Base-by-base conservation (phyloP, 2,113 vertebrate genomes). In the Ailuropoda melanoleuca region DNA sequence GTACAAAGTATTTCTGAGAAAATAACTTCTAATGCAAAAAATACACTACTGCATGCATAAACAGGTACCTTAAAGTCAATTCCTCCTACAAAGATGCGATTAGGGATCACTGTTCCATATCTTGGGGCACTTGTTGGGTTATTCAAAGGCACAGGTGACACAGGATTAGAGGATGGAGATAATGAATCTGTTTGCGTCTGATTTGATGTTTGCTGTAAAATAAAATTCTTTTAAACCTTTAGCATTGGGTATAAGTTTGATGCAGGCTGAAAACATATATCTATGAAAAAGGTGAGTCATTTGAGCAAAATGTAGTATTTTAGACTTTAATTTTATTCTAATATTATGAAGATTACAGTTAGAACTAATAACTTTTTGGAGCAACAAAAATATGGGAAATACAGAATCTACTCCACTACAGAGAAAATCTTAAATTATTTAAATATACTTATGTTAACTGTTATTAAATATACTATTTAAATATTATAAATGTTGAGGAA, bases 41-140 rank as follows among this genome's bases (percentile, higher is more conserved):
- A 86, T 6, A 86, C 55, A 94, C 56, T 60, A 26, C 46, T 94
- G 23, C 10, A 94, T 84, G 15, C 77, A 96, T 93, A 94, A 92
- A 97, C 48, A 97, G 43, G 85, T 98, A 99, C 99, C 99, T 98
- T 99, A 98, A 98, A 98, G 98, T 99, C 99, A 87, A 99, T 99
- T 95, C 99, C 99, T 97, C 99, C 99, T n/a, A 99, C 99, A 98
- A 99, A 99, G 96, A 99, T 99, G 37, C 99, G 99, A 98, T 99
- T 99, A 96, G 99, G 99, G 98, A 99, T 99, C 84, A 99, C 98
- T 3, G 98, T 99, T 98, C 99, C 98, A 72, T 98, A 98, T 92
- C 97, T 96, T 66, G 98, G 98, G 88, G 97, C 96, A 92, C 98
- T 97, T 37, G 97, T 97, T 89, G 98, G 95, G 74, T 97, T 98